Evolutionary conservation across 2,888 invertebrate species (phyloP).

Genomic region (Cheilosia grossa): DNA sequence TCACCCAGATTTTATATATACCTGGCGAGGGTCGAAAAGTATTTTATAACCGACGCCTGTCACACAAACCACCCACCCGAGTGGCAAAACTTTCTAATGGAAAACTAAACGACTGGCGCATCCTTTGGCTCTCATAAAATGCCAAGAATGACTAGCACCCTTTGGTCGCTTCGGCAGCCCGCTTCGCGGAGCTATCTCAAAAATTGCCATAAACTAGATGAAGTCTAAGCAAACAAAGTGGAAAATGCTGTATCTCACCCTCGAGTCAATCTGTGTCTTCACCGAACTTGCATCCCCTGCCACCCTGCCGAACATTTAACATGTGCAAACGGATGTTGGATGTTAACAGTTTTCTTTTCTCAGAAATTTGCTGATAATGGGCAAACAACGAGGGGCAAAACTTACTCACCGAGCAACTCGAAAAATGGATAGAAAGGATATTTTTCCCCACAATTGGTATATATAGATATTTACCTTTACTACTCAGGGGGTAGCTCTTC

Average conservation of each 20-base stretch:
- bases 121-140: slow-evolving; percentile 31
- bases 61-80: background rate
- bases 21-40: background rate
- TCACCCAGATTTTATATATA: slow-evolving; percentile 1
- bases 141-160: slow-evolving; percentile 26
- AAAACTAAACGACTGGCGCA: slow-evolving; percentile 54
- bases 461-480: slow-evolving; percentile 67
- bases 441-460: slow-evolving; percentile 31
- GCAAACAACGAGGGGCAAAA: slow-evolving; percentile 59
- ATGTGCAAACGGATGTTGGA: slow-evolving; percentile 74
- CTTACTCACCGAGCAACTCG: slow-evolving; percentile 22
- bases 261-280: slow-evolving; percentile 32
- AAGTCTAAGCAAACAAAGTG: slow-evolving; percentile 73
- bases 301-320: slow-evolving; percentile 50
- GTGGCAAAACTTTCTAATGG: slow-evolving; percentile 32
- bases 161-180: background rate
- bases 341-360: slow-evolving; percentile 71
- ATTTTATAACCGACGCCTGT: slow-evolving; percentile 1
- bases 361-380: slow-evolving; percentile 74
- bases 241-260: slow-evolving; percentile 69
- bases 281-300: background rate
- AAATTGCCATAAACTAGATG: slow-evolving; percentile 70
- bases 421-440: slow-evolving; percentile 42
- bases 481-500: slow-evolving; percentile 19
- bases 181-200: slow-evolving; percentile 16